A percentile compares a stretch with the other conserved stretches of the same genome.
Conservation (phyloP, 2,888 invertebrate species). For the Sesamia inferens region DNA sequence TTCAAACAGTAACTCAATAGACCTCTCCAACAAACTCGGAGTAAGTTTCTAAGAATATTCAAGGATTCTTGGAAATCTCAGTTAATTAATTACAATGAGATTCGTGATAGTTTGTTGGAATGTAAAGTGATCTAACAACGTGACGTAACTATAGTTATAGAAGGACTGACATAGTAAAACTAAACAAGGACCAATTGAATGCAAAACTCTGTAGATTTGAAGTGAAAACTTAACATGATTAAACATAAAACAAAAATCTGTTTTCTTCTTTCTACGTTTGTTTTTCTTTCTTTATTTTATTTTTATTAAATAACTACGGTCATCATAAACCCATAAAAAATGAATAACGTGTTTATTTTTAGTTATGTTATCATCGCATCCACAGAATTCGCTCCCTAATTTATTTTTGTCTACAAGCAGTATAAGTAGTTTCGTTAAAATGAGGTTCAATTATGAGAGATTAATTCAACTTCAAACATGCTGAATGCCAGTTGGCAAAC, state of each 20-base stretch:
- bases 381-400: not conserved
- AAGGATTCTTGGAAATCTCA: constrained; percentile 29
- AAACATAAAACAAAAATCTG: not conserved
- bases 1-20: not conserved
- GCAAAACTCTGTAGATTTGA: not conserved
- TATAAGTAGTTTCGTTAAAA: not conserved
- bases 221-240: not conserved
- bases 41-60: constrained; percentile 3
- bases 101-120: constrained; percentile 17
- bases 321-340: not conserved
- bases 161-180: too few relatives aligned
- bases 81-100: constrained; percentile 26
- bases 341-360: not conserved
- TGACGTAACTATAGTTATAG: not conserved
- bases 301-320: not conserved
- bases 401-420: not conserved
- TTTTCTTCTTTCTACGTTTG: too few relatives aligned
- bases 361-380: not conserved
- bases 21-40: not conserved
- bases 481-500: not conserved
- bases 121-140: constrained; percentile 9
- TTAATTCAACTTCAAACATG: not conserved
- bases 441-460: not conserved
- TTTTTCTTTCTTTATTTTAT: too few relatives aligned
- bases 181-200: too few relatives aligned